Evolutionary conservation across 2,888 invertebrate species (phyloP).

Genomic region (Agrenia bidenticulata): DNA sequence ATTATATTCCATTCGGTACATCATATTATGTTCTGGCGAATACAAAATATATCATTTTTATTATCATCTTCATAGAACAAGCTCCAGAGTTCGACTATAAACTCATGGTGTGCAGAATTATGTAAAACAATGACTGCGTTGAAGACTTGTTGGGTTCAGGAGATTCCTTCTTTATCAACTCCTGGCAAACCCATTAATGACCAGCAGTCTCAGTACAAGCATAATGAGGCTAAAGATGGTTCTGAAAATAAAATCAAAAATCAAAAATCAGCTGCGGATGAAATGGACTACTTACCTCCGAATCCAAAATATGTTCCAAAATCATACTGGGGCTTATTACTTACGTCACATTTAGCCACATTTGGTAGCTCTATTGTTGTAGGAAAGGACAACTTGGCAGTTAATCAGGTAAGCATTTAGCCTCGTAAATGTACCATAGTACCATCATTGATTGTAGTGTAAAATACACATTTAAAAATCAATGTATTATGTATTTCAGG

Average conservation of each 20-base stretch:
- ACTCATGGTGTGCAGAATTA: slow-evolving; percentile 53
- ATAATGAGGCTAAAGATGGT: not conserved
- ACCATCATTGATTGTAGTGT: no score
- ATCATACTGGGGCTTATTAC: slow-evolving; percentile 34
- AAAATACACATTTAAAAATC: no score
- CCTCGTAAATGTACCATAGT: not conserved
- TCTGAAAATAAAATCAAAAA: not conserved
- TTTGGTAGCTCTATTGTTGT: slow-evolving; percentile 49
- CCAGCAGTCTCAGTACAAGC: not conserved
- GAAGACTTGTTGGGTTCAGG: slow-evolving; percentile 45
- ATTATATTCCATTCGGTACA: not conserved
- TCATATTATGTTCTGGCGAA: not conserved
- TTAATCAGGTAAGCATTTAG: slow-evolving; percentile 47
- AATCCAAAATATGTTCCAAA: slow-evolving; percentile 24
- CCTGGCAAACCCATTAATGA: not conserved
- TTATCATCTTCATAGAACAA: slow-evolving; percentile 42
- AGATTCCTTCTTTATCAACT: not conserved
- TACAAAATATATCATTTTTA: slow-evolving; percentile 12
- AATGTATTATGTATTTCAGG: no score
- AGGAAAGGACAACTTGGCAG: slow-evolving; percentile 41
- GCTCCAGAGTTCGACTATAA: slow-evolving; percentile 51
- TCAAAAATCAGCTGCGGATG: not conserved
- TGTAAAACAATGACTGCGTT: slow-evolving; percentile 50
- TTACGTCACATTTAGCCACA: slow-evolving; percentile 48
- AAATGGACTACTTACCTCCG: slow-evolving; percentile 44